Evolutionary conservation across 2,113 vertebrate genomes (phyloP).

Genomic region (Pomatostomus ruficeps): DNA sequence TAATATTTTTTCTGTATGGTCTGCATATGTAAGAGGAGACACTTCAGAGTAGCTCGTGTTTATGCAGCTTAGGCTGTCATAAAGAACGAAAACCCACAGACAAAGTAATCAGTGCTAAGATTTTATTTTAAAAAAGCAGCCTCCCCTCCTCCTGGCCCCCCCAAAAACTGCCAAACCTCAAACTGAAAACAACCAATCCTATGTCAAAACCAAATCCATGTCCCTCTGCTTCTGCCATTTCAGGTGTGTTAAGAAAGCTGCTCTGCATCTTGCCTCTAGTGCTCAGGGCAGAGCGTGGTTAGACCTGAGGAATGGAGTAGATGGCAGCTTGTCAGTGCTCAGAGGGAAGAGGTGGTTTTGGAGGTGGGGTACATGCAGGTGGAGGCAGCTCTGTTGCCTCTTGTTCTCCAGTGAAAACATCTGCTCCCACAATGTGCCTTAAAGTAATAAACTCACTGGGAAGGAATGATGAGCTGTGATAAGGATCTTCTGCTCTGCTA

Average conservation of each 20-base stretch:
- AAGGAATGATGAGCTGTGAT: not conserved
- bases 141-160: accelerated
- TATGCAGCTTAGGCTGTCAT: not conserved
- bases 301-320: not conserved
- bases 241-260: not conserved
- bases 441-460: not conserved
- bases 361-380: accelerated
- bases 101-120: not conserved
- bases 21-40: not conserved
- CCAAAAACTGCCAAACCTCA: not conserved
- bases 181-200: not conserved
- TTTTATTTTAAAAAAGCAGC: not conserved
- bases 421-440: not conserved
- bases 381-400: not conserved
- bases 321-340: not conserved
- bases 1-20: not conserved
- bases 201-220: not conserved
- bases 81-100: not conserved
- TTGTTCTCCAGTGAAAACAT: not conserved
- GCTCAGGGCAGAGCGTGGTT: not conserved
- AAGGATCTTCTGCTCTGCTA: not conserved
- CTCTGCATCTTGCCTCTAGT: not conserved
- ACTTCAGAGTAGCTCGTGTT: not conserved
- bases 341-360: not conserved
- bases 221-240: not conserved